Base-by-base conservation (phyloP, 2,888 invertebrate genomes). In the Rhamphomyia laevipes region DNA sequence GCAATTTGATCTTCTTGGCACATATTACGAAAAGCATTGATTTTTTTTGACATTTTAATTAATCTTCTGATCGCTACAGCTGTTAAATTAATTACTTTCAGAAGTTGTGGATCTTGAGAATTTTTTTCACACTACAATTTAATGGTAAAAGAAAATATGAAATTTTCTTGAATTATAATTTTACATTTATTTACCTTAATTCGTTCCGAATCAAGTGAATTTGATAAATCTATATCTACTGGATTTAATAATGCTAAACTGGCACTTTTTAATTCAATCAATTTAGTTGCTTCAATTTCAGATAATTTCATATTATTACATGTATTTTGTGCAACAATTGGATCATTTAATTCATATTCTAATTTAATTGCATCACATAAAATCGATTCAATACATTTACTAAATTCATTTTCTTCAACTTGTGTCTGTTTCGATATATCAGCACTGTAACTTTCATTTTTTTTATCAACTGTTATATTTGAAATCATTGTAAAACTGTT, bases 1-100 rank as follows among this genome's bases (percentile, higher is more conserved):
- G 83, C 80, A 47, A 91, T 82, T 73, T 96, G 95, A 68, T 96
- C 95, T 59, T 90, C 91, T 62, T 94, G 91, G 63, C 91, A 90
- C 80, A 97, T 85, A 61, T 85, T 86, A 65, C 88, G 87, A 70
- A 97, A 97, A 3, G 90, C 88, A 62, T 80, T 84, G 46, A 87
- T 86, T 64, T 84, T 86, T 64, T 87, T 87, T 1, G 86, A 82
- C 84, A 86, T 86, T 68, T 86, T 86, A 61, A 86, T 86, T 47
- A 88, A 72, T 47, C 95, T 76, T 53, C 93, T 74, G 55, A 97
- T 93, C 4, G 93, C 93, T 48, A 93, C 81, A 4, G 95, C 93
- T 0, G 92, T 92, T 59, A 94, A 74, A 74, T 92, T 92, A 56
- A 92, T 87, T 23, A 92, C 84, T 58, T 86, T 88, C 47, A 91